Evolutionary conservation across 2,888 invertebrate genomes (phyloP).

Genomic region (Drosophila incognita): DNA sequence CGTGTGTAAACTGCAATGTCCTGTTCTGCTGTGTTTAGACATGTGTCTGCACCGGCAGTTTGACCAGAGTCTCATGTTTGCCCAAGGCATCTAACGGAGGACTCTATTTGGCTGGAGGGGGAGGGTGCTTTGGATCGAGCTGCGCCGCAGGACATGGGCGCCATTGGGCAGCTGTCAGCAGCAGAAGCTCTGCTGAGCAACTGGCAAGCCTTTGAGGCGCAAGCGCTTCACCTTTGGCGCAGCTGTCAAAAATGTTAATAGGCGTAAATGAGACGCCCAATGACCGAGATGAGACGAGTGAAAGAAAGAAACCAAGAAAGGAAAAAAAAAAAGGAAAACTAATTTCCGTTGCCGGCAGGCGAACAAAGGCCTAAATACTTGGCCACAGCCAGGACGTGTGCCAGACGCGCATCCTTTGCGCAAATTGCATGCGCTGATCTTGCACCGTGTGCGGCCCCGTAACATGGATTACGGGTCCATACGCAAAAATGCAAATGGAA

Average conservation of each 20-base stretch:
- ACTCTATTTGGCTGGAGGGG: not conserved
- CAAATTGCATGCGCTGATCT: constrained; percentile 63
- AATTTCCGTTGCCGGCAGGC: constrained; percentile 61
- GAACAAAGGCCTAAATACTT: constrained; percentile 46
- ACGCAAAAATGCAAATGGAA: constrained; percentile 56
- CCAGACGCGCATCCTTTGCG: constrained; percentile 66
- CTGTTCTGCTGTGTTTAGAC: constrained; percentile 60
- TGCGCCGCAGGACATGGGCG: constrained; percentile 64
- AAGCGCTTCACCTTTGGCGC: constrained; percentile 62
- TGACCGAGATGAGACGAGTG: constrained; percentile 26
- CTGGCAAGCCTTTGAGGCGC: constrained; percentile 68
- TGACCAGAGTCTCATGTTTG: constrained; percentile 66
- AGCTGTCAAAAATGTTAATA: constrained; percentile 76
- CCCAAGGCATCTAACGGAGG: constrained; percentile 52
- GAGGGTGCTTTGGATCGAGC: constrained; percentile 27
- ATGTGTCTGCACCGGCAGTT: constrained; percentile 64
- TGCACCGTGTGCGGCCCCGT: constrained; percentile 65
- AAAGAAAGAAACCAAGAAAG: not conserved
- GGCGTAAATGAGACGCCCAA: constrained; percentile 79
- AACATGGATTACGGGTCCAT: constrained; percentile 57
- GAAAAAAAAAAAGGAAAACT: constrained; percentile 52
- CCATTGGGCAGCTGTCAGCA: constrained; percentile 71
- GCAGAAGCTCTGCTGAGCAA: constrained; percentile 14
- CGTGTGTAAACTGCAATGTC: constrained; percentile 66
- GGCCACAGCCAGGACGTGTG: constrained; percentile 64